Conservation (phyloP, 1,140 invertebrate genomes). For the Temnothorax curvispinosus region DNA sequence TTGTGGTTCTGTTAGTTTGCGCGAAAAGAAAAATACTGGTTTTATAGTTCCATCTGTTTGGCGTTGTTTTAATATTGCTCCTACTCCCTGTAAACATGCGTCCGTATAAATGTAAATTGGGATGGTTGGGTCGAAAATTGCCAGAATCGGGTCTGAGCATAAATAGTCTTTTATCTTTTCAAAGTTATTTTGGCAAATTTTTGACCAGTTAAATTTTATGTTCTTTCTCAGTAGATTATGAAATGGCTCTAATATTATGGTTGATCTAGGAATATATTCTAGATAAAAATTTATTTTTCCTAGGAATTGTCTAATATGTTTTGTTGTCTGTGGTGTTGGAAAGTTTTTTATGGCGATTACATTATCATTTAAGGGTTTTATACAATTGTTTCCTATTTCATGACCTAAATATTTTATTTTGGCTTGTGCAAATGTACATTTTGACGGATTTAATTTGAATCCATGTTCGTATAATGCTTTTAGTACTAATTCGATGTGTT, state of each 20-base stretch:
- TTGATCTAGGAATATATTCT: background rate
- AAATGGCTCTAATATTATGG: slow-evolving; percentile 3
- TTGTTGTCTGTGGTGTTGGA: background rate
- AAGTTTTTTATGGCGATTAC: background rate
- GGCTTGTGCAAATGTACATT: too few species aligned
- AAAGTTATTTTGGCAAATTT: background rate
- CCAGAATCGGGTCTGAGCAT: background rate
- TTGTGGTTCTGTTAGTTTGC: slow-evolving; percentile 31
- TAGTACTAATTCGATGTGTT: background rate
- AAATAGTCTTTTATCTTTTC: slow-evolving; percentile 1
- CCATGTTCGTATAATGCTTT: background rate
- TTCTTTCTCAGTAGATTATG: slow-evolving; percentile 28
- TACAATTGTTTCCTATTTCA: too few species aligned
- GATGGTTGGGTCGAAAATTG: background rate
- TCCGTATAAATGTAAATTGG: slow-evolving; percentile 17
- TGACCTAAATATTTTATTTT: too few species aligned
- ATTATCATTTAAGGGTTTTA: too few species aligned
- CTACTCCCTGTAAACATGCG: background rate
- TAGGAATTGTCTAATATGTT: slow-evolving; percentile 25
- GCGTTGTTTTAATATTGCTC: slow-evolving; percentile 26
- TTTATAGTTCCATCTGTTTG: slow-evolving; percentile 14
- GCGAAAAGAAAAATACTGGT: slow-evolving; percentile 30
- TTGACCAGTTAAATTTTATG: background rate
- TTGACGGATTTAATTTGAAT: too few species aligned
- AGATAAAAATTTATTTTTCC: slow-evolving; percentile 38